Base-by-base conservation (phyloP, 2,888 invertebrate species). In the Eristalis arbustorum region DNA sequence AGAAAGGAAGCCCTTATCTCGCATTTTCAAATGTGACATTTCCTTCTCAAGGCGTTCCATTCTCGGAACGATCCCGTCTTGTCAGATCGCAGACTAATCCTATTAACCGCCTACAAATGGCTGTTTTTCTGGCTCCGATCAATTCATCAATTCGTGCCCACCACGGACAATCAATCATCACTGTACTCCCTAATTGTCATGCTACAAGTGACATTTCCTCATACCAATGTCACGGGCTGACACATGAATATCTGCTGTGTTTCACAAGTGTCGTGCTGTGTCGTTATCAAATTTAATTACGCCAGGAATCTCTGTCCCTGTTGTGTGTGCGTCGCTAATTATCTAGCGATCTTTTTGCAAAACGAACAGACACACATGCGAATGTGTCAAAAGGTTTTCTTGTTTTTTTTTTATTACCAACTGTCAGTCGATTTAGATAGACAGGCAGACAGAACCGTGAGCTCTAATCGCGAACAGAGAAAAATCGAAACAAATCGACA, bases 91-190 rank as follows among this genome's bases (percentile, higher is more conserved):
- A 64, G 59, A n/a, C 25, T 85, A 85, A 85, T 85, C 84, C 84
- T 85, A 81, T 85, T 85, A 84, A 8, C 81, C 84, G 77, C 81
- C 84, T 68, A 77, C 81, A 85, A 85, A 81, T 77, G 28, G 56
- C 68, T 68, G 59, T 68, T 72, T 42, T 73, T 69, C 64, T 77
- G 68, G 37, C 49, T 59, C 28, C 31, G 64, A 74, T 76, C 59
- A 63, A 85, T 85, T 81, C 81, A 85, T 85, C 76, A 73, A n/a
- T 77, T 64, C 8, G 18, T 59, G 14, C 34, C 31, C 59, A 23
- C 23, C 68, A 62, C 25, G 18, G n/a, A n/a, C 40, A 57, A 84
- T 84, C 84, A 84, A 79, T 79, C 79, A 79, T 75, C 42, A 22
- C 13, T 11, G 34, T 31, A 23, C 31, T 68, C 42, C 63, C 66